phyloP scores from a whole-genome alignment of 2,113 vertebrate genomes.

The Nannospalax galili region DNA sequence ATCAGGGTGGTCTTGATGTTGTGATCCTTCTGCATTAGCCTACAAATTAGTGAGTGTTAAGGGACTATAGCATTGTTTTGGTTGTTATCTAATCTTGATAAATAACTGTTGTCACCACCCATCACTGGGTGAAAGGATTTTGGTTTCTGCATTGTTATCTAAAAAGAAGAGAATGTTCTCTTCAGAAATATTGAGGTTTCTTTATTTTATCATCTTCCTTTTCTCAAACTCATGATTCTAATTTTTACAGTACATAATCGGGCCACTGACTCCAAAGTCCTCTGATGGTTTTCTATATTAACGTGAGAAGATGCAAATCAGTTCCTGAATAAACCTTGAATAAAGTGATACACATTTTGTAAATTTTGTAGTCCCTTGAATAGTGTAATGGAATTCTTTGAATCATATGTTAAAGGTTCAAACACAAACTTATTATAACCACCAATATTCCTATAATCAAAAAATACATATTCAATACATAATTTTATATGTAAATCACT shows the following conservation, averaged over 20 bases:
- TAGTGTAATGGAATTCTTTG: neutral
- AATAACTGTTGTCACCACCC: neutral
- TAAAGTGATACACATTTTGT: neutral
- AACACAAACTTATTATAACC: slow-evolving; percentile 23
- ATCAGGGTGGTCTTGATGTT: no score
- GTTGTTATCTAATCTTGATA: neutral
- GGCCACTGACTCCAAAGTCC: neutral
- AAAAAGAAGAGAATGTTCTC: neutral
- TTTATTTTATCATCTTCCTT: neutral
- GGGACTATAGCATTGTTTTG: neutral
- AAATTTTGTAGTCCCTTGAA: neutral
- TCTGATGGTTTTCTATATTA: neutral
- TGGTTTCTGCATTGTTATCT: neutral
- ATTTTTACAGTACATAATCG: neutral
- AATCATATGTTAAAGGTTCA: neutral
- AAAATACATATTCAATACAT: slow-evolving; percentile 22
- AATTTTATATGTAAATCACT: neutral
- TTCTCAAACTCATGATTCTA: neutral
- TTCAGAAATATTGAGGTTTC: neutral
- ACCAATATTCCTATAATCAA: neutral
- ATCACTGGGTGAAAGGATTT: neutral
- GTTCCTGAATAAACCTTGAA: neutral
- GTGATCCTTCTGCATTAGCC: neutral
- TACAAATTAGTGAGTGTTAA: neutral
- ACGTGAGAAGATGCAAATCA: neutral